Conservation (phyloP, 2,888 invertebrate species). For the Euzophera pinguis region DNA sequence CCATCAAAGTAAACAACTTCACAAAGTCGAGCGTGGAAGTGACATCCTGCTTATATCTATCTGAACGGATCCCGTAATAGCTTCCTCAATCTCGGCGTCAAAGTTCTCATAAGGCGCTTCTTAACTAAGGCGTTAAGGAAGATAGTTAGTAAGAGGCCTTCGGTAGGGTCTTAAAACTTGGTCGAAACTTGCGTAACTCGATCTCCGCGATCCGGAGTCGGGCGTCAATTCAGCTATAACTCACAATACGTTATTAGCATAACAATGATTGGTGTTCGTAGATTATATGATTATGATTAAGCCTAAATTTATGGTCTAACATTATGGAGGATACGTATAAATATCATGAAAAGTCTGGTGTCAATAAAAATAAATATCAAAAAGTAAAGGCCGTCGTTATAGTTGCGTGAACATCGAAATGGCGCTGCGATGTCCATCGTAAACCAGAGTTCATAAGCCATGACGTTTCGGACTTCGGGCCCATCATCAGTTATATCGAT, state of each 20-base stretch:
- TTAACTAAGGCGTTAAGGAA: constrained; percentile 78
- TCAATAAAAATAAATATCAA: constrained; percentile 17
- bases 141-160: constrained; percentile 76
- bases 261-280: constrained; percentile 50
- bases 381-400: constrained; percentile 24
- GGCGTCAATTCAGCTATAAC: constrained; percentile 61
- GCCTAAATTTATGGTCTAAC: background rate
- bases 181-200: constrained; percentile 71
- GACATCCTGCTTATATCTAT: constrained; percentile 77
- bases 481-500: constrained; percentile 71
- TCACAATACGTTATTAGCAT: constrained; percentile 74
- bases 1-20: constrained; percentile 75
- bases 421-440: constrained; percentile 53
- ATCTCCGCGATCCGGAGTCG: constrained; percentile 60
- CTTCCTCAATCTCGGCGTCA: constrained; percentile 78
- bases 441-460: constrained; percentile 66
- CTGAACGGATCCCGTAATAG: constrained; percentile 75
- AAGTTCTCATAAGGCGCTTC: constrained; percentile 79
- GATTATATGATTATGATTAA: background rate
- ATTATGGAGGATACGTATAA: background rate
- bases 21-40: constrained; percentile 74
- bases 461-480: constrained; percentile 53
- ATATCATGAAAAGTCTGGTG: constrained; percentile 3
- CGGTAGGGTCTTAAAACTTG: constrained; percentile 75
- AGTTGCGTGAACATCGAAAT: constrained; percentile 37